A percentile compares a stretch with the other conserved stretches of the same genome.
phyloP scores from a whole-genome alignment of 2,888 invertebrate genomes.

The Pyrocoelia pectoralis region DNA sequence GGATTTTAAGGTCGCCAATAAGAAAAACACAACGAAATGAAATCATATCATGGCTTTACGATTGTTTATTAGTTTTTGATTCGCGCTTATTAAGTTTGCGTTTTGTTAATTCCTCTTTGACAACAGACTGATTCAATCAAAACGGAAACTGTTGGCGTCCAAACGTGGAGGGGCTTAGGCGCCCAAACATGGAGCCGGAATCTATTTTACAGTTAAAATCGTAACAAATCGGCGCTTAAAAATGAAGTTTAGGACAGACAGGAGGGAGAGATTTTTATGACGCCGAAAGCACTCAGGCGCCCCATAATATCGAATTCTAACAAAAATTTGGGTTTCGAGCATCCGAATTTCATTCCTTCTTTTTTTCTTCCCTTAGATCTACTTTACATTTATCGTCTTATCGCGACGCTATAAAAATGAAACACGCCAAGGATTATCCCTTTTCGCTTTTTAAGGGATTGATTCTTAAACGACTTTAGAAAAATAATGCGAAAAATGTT shows the following conservation, averaged over 20 bases:
- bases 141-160: no score
- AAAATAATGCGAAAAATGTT: no score
- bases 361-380: conserved; percentile 24
- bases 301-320: conserved; percentile 14
- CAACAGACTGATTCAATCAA: no score
- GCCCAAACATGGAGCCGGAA: background rate
- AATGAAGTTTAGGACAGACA: no score
- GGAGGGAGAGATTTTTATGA: background rate
- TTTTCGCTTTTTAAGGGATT: conserved; percentile 11
- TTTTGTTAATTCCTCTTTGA: no score
- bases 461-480: background rate
- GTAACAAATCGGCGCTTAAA: no score
- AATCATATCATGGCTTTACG: background rate
- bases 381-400: conserved; percentile 34
- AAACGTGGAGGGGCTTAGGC: no score
- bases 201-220: background rate
- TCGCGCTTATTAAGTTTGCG: no score
- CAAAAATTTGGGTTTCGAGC: conserved; percentile 28
- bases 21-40: no score
- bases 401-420: conserved; percentile 11
- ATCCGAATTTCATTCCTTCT: conserved; percentile 6
- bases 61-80: no score
- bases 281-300: background rate
- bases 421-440: conserved; percentile 13
- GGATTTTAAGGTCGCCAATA: background rate